Base-by-base conservation (phyloP, 2,888 invertebrate species). In the Drosophila yooni region DNA sequence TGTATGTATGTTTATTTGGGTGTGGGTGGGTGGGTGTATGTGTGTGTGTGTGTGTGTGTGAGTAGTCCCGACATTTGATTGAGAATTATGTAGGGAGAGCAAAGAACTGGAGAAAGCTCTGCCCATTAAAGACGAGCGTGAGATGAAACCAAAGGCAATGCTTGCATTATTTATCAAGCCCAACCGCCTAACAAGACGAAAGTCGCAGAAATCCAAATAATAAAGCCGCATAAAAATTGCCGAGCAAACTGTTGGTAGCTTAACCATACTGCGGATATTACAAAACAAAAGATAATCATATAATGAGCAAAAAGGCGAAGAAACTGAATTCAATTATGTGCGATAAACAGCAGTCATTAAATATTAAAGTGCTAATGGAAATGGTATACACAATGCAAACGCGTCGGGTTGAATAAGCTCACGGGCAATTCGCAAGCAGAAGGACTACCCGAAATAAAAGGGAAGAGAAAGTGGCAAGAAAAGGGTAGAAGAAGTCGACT, bases 311-410 rank as follows among this genome's bases (percentile, higher is more conserved):
- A 75, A 74, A 75, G 81, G 68, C 80, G 43, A 79, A 61, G 67
- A 66, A 74, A 63, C 74, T 70, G 70, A 68, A 82, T 85, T 88
- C 85, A 85, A 85, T 85, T 85, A 88, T 82, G 82, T 77, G 73
- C 88, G 83, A 85, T 85, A 88, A 85, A 82, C 88, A 85, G 85
- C 66, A 74, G 67, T 79, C 85, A 85, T 85, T 81, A 87, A 88
- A 88, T 85, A 85, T 85, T 85, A 77, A 85, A 85, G 81, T 79
- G 74, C 82, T 82, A 85, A 85, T 85, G 85, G 74, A 77, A 79
- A 73, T 77, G 74, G 66, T 75, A 77, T 76, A 70, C 52, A 38
- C 68, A 59, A 63, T 56, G 43, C 67, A 56, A 58, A 48, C n/a
- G 21, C 21, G 13, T 13, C 40, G 13, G 21, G 5, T 2, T 51